phyloP scores from a whole-genome alignment of 1,140 invertebrate genomes.

The Hylaeus volcanicus region DNA sequence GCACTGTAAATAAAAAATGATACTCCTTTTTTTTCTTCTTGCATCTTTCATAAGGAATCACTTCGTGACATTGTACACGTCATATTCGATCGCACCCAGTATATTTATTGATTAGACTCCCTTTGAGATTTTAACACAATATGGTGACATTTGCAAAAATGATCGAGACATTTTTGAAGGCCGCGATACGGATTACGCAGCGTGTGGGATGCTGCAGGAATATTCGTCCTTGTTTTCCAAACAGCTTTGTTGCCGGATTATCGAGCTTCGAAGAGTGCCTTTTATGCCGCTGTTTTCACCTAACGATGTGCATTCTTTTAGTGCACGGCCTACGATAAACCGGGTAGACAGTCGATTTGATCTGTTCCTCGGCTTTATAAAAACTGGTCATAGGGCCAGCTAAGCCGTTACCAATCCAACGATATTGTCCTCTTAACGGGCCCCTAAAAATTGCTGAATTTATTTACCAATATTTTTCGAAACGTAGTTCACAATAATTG shows the following conservation, averaged over 20 bases:
- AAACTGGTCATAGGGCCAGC: conserved; percentile 1
- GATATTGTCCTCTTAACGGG: conserved; percentile 29
- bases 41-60: too few species aligned
- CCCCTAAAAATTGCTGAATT: conserved; percentile 40
- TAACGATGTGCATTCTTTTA: conserved; percentile 47
- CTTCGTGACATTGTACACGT: too few species aligned
- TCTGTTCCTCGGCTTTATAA: conserved; percentile 34
- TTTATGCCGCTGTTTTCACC: conserved; percentile 6
- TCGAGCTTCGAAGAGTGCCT: neutral
- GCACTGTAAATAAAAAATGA: too few species aligned
- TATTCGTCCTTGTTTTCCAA: conserved; percentile 6
- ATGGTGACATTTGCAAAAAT: too few species aligned
- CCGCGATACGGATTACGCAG: too few species aligned
- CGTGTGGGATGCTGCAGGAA: neutral
- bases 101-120: too few species aligned
- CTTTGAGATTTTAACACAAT: too few species aligned
- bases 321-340: conserved; percentile 6
- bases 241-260: conserved; percentile 26
- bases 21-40: too few species aligned
- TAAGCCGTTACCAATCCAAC: neutral
- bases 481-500: neutral
- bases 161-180: neutral
- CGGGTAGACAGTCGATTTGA: conserved; percentile 24
- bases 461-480: neutral
- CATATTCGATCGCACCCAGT: too few species aligned